These are phyloP conservation scores for Heterohyrax brucei DNA, from an alignment of 2,797 vertebrate genomes.

Conservation along the genomic window DNA sequence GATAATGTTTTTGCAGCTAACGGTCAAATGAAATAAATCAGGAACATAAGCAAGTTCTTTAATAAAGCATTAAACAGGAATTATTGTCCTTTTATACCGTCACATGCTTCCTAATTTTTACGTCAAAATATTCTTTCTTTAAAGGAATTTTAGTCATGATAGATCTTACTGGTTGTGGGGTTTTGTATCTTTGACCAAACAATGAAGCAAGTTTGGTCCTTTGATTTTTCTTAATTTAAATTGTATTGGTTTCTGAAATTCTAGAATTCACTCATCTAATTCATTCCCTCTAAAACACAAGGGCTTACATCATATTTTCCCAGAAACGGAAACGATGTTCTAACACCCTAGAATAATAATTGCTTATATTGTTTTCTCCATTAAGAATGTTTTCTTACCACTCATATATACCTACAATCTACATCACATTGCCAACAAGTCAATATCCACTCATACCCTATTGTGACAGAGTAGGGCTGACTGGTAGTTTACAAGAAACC, in stretches of 20 bases:
- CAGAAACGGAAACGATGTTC: conserved; percentile 9
- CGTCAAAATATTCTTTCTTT: not conserved
- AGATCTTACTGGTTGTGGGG: conserved; percentile 39
- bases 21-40: conserved; percentile 64
- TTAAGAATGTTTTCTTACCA: conserved; percentile 4
- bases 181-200: conserved; percentile 36
- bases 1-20: conserved; percentile 57
- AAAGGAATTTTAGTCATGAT: conserved; percentile 18
- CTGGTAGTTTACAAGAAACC: too few relatives aligned
- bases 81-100: not conserved
- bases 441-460: too few relatives aligned
- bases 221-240: not conserved
- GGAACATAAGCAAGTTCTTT: conserved; percentile 54
- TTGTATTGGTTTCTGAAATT: conserved; percentile 36
- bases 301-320: not conserved
- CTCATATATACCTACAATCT: not conserved
- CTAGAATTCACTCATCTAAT: not conserved
- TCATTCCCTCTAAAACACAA: not conserved
- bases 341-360: not conserved
- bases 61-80: conserved; percentile 42
- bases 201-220: not conserved
- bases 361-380: not conserved
- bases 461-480: too few relatives aligned
- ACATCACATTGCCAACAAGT: too few relatives aligned
- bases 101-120: conserved; percentile 44